Evolutionary conservation across 2,888 invertebrate genomes (phyloP), one percentile per base, ranked within the genome.

Genomic region (Ctena decussata): DNA sequence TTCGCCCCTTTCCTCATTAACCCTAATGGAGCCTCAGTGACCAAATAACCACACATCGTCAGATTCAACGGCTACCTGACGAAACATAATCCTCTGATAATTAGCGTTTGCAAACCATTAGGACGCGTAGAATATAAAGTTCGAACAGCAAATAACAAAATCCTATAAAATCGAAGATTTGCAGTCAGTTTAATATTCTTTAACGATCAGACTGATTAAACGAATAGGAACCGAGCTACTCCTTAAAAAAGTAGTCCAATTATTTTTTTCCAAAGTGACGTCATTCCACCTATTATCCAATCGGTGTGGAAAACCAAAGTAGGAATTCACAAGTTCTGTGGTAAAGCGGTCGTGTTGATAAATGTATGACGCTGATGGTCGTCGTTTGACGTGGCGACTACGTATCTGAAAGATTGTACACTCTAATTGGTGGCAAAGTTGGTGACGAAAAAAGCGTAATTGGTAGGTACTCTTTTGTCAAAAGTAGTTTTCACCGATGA

Each of bases 391-490:
- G 95, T 95, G 95, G 95, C 95, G 93, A 94, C 95, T 98, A 98
- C 98, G 98, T 98, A 98, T 97, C 95, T 97, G 97, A 97, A 97
- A 97, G 97, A 97, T 98, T 98, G 97, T 97, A 98, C 98, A 98
- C 97, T 98, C 98, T 97, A 97, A 97, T 97, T 97, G 97, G 98
- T 97, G 97, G 97, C 97, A 97, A 97, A 98, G 97, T 97, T 97
- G 97, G 98, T 98, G 98, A 98, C 98, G 98, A 98, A 97, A 97
- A 98, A 98, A 98, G 98, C 98, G 98, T 98, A 98, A 98, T 98
- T 94, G 95, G 96, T 96, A 95, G 95, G 96, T 95, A 95, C 94
- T 93, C 94, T 91, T 91, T 93, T 93, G 93, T 92, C 94, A 94
- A 94, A 93, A 93, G 93, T 92, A 94, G 93, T 94, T 94, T 90